Evolutionary conservation across 2,797 vertebrate genomes (phyloP).

Genomic region (Cryptoprocta ferox): DNA sequence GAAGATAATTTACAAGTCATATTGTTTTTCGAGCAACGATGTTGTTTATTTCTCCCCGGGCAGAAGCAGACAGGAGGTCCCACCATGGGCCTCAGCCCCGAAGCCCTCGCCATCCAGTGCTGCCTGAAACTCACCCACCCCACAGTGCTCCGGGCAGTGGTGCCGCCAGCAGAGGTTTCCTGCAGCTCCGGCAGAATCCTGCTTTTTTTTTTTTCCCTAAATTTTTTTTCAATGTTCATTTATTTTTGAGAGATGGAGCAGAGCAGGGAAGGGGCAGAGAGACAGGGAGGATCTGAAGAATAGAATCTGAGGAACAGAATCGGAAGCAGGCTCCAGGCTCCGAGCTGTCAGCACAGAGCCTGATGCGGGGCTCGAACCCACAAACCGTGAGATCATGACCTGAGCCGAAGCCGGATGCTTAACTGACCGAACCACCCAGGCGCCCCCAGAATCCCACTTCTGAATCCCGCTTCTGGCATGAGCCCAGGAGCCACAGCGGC

Average conservation of each 20-base stretch:
- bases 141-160: background rate
- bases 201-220: background rate
- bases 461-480: background rate
- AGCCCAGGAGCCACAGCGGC: background rate
- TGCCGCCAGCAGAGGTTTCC: background rate
- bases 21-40: background rate
- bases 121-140: background rate
- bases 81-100: background rate
- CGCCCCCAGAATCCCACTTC: background rate
- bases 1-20: background rate
- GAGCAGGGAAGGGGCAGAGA: too few relatives aligned
- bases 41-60: background rate
- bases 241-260: too few relatives aligned
- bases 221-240: too few relatives aligned
- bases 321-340: too few relatives aligned
- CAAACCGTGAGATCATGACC: too few relatives aligned
- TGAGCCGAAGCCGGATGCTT: too few relatives aligned
- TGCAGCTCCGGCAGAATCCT: background rate
- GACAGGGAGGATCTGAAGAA: too few relatives aligned
- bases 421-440: too few relatives aligned
- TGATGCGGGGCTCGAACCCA: too few relatives aligned
- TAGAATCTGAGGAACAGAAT: too few relatives aligned
- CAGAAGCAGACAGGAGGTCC: background rate
- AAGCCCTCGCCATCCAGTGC: rapidly evolving
- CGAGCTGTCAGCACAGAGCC: too few relatives aligned